Percentiles rank a stretch among this genome's conserved stretches.
Conservation (phyloP, 2,888 invertebrate species). For the Embidobia sp. region DNA sequence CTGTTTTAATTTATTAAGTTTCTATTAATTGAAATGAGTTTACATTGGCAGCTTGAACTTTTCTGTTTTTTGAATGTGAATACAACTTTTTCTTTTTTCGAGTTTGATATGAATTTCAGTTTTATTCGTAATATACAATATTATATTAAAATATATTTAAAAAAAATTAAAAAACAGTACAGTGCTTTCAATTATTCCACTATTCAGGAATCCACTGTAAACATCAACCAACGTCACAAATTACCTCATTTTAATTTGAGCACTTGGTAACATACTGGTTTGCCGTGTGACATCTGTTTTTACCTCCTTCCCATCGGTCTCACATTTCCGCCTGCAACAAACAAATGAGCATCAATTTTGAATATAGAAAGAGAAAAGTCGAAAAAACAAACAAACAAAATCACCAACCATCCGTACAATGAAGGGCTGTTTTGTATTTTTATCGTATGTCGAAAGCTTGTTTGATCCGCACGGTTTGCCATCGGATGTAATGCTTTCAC, state of each 20-base stretch:
- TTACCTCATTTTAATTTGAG: conserved; percentile 82
- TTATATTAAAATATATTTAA: no score
- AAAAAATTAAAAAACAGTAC: no score
- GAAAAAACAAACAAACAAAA: not conserved
- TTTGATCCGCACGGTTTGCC: not conserved
- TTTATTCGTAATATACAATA: no score
- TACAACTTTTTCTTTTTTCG: no score
- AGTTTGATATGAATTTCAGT: no score
- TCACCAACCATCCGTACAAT: not conserved
- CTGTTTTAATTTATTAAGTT: no score
- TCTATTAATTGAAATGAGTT: no score
- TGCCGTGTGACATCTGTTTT: conserved; percentile 79
- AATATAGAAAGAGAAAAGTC: conserved; percentile 2
- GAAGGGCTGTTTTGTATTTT: conserved; percentile 1
- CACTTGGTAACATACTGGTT: conserved; percentile 81
- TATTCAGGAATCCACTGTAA: no score
- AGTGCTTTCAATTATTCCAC: no score
- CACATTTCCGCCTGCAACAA: conserved; percentile 81
- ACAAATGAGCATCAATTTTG: conserved; percentile 24
- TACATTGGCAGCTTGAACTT: no score
- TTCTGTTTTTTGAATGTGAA: no score
- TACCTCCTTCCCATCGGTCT: conserved; percentile 80
- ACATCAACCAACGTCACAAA: no score
- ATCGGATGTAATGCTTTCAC: not conserved
- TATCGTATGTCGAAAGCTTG: not conserved